These are phyloP conservation scores for Bhutanitis thaidina DNA, from an alignment of 2,888 invertebrate species.

Conservation along the genomic window DNA sequence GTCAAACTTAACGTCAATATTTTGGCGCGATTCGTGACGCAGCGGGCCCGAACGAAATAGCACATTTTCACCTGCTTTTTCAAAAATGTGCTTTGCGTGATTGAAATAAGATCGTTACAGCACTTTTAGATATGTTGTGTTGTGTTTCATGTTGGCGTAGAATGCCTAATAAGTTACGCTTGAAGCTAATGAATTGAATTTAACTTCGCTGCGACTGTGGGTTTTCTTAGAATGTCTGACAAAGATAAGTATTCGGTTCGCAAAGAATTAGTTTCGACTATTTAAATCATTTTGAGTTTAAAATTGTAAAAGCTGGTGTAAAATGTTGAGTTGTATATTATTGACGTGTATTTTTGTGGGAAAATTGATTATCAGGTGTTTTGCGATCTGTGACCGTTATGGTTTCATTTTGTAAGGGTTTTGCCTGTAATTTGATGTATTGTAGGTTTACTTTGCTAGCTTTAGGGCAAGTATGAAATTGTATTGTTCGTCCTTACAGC, in stretches of 20 bases:
- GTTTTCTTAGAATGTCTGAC: slow-evolving; percentile 47
- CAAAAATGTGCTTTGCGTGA: slow-evolving; percentile 20
- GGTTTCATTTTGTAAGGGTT: slow-evolving; percentile 28
- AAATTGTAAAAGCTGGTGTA: slow-evolving; percentile 23
- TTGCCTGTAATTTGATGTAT: slow-evolving; percentile 31
- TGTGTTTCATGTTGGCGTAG: slow-evolving; percentile 27
- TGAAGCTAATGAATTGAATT: slow-evolving; percentile 55
- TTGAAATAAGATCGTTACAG: slow-evolving; percentile 25
- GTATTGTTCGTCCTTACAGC: slow-evolving; percentile 21
- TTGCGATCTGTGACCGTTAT: slow-evolving; percentile 26
- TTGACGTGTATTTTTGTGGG: slow-evolving; percentile 48
- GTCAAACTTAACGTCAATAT: slow-evolving; percentile 43
- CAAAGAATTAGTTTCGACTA: background rate
- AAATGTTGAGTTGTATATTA: slow-evolving; percentile 29
- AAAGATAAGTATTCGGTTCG: slow-evolving; percentile 27
- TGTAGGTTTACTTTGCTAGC: slow-evolving; percentile 26
- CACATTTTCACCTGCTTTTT: background rate
- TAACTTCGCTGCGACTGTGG: slow-evolving; percentile 36
- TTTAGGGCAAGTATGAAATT: slow-evolving; percentile 33
- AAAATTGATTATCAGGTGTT: slow-evolving; percentile 65
- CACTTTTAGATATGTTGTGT: slow-evolving; percentile 6
- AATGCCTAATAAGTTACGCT: slow-evolving; percentile 58
- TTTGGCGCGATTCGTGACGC: slow-evolving; percentile 72
- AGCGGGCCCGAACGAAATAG: slow-evolving; percentile 37
- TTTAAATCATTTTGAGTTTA: slow-evolving; percentile 2